phyloP scores from a whole-genome alignment of 1,140 invertebrate species.

The Aporrectodea caliginosa region DNA sequence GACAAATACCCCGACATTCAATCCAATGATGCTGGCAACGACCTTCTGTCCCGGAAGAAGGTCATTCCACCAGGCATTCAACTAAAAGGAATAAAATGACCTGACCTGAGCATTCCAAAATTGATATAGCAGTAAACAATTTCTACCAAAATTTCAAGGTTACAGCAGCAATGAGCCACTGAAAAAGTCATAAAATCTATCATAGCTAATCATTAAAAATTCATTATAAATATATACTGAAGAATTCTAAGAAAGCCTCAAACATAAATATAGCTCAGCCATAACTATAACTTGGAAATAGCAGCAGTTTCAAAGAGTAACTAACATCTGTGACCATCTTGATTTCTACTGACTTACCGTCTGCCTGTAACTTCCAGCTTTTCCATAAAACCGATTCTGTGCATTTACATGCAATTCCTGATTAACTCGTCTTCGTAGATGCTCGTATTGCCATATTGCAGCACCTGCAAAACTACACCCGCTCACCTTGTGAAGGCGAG shows the following conservation, averaged over 20 bases:
- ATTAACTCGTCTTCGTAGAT: background rate
- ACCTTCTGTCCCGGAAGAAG: constrained; percentile 71
- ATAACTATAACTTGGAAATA: too few relatives aligned
- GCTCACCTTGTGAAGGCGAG: background rate
- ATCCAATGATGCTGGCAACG: constrained; percentile 72
- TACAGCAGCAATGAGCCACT: too few relatives aligned
- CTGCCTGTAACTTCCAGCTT: background rate
- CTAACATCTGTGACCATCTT: too few relatives aligned
- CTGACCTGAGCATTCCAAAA: background rate
- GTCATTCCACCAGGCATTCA: constrained; percentile 71
- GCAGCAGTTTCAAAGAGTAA: too few relatives aligned
- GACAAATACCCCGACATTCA: constrained; percentile 76
- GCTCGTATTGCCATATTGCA: background rate
- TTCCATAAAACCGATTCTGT: background rate
- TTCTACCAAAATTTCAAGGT: too few relatives aligned
- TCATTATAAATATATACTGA: too few relatives aligned
- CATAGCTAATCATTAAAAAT: too few relatives aligned
- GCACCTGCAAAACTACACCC: background rate
- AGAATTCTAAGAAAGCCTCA: too few relatives aligned
- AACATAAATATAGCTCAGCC: too few relatives aligned
- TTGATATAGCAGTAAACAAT: too few relatives aligned
- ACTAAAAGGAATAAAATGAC: constrained; percentile 44
- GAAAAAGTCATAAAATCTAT: too few relatives aligned
- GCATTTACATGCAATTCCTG: background rate
- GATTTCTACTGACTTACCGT: background rate